phyloP scores from a whole-genome alignment of 2,113 vertebrate species.

The Ciconia maguari region DNA sequence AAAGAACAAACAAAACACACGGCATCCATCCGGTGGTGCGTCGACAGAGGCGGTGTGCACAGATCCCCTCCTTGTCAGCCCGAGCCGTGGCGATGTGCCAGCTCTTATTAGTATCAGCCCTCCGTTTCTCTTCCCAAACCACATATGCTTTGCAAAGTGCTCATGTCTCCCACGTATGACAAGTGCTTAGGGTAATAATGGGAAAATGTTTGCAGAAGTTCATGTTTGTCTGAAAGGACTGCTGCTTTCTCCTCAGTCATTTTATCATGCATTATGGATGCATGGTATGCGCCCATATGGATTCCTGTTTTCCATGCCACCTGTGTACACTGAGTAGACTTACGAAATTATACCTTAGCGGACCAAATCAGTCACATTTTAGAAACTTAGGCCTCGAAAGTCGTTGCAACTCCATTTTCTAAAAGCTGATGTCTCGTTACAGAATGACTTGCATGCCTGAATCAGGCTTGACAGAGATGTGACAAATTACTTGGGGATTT shows the following conservation, averaged over 20 bases:
- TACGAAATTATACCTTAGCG: background rate
- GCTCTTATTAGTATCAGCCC: background rate
- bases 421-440: background rate
- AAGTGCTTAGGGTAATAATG: background rate
- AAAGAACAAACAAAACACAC: background rate
- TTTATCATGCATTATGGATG: fast-evolving
- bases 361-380: background rate
- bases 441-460: background rate
- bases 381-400: background rate
- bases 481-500: background rate
- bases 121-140: background rate
- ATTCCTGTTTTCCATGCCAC: background rate
- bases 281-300: fast-evolving
- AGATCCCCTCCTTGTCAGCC: background rate
- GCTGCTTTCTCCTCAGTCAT: background rate
- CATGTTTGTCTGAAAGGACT: background rate
- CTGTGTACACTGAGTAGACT: fast-evolving
- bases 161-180: background rate
- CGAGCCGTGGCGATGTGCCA: fast-evolving
- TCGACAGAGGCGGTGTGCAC: background rate
- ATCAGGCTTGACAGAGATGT: background rate
- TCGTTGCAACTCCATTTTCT: background rate
- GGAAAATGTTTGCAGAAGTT: background rate
- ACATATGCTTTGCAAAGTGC: background rate
- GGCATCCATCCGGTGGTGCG: background rate